These are phyloP conservation scores for Harmothoe impar DNA, from an alignment of 2,888 invertebrate genomes.

Conservation along the genomic window DNA sequence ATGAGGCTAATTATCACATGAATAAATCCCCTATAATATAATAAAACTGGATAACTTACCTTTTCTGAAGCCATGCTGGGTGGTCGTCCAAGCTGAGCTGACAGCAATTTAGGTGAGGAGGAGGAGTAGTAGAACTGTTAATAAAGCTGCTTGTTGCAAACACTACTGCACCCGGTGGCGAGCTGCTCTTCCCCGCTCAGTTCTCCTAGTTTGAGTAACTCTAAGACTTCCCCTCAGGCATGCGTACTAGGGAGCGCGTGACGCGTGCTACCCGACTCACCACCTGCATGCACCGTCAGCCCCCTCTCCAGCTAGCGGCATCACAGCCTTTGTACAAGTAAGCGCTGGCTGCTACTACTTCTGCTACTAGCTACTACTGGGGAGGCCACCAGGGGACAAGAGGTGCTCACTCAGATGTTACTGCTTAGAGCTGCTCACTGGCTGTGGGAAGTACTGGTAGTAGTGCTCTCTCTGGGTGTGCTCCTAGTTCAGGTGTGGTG, in stretches of 20 bases:
- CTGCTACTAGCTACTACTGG: too few species aligned
- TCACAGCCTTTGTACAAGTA: background rate
- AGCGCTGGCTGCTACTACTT: too few species aligned
- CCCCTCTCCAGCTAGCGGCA: background rate
- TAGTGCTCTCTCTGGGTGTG: background rate
- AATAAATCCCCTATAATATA: too few species aligned
- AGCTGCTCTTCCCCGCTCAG: background rate
- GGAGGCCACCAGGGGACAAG: background rate
- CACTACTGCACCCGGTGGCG: slow-evolving; percentile 1
- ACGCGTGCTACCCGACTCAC: slow-evolving; percentile 17
- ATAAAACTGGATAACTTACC: background rate
- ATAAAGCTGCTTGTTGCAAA: background rate
- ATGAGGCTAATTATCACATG: too few species aligned
- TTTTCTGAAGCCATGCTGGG: background rate
- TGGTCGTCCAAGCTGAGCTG: background rate
- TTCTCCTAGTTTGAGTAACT: slow-evolving; percentile 4
- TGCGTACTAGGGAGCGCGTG: slow-evolving; percentile 1
- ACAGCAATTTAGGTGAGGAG: background rate
- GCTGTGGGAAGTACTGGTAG: background rate
- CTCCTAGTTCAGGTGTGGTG: background rate
- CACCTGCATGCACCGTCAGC: background rate
- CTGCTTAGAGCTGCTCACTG: background rate
- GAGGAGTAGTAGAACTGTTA: too few species aligned
- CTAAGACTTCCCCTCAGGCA: slow-evolving; percentile 15
- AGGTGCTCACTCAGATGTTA: background rate